A percentile compares a stretch with the other conserved stretches of the same genome.
Evolutionary conservation across 2,113 vertebrate species (phyloP).

Genomic region (Pygoscelis adeliae): DNA sequence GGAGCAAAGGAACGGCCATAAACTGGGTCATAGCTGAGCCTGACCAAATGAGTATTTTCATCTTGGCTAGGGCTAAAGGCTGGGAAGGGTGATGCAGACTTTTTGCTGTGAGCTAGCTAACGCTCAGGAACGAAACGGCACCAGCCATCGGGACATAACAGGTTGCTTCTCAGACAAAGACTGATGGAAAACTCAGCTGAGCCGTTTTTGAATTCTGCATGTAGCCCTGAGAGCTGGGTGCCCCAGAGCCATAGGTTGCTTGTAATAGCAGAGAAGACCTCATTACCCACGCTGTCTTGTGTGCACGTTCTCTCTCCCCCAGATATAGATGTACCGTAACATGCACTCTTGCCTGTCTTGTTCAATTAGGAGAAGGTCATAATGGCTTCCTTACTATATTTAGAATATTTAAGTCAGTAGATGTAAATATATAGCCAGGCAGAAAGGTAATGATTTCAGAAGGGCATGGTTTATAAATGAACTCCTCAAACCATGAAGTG

Average conservation of each 20-base stretch:
- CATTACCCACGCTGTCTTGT: slow-evolving; percentile 23
- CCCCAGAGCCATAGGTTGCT: slow-evolving; percentile 34
- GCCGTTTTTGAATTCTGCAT: not conserved
- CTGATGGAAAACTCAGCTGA: not conserved
- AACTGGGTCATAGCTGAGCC: not conserved
- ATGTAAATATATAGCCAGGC: not conserved
- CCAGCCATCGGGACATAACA: not conserved
- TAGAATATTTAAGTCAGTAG: slow-evolving; percentile 9
- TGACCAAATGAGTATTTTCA: not conserved
- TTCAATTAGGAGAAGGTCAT: slow-evolving; percentile 44
- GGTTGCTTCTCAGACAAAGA: slow-evolving; percentile 6
- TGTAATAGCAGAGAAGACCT: slow-evolving; percentile 33
- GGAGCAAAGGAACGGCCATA: slow-evolving; percentile 30
- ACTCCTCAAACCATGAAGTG: not conserved
- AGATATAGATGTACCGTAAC: not conserved
- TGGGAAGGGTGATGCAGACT: not conserved
- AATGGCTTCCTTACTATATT: slow-evolving; percentile 28
- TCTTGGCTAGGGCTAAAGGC: not conserved
- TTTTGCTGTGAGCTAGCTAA: not conserved
- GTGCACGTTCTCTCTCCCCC: slow-evolving; percentile 1
- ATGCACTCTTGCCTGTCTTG: not conserved
- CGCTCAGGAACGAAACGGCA: not conserved
- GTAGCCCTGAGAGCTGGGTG: not conserved
- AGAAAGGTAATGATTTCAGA: slow-evolving; percentile 5
- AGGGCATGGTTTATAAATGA: not conserved